Conservation (phyloP, 2,888 invertebrate genomes). For the Agonopterix heracliana region DNA sequence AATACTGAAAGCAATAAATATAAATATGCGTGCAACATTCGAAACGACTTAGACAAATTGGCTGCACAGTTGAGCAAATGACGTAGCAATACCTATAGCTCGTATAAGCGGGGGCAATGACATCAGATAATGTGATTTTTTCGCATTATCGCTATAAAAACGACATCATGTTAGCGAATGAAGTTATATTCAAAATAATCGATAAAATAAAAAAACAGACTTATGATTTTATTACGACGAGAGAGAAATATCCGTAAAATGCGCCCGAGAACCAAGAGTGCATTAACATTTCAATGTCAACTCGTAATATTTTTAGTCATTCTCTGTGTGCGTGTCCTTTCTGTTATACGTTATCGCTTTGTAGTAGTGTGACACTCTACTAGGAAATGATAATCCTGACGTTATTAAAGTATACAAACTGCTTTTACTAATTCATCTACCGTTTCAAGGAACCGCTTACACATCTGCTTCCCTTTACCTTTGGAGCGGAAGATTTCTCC, state of each 20-base stretch:
- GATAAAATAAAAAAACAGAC: conserved; percentile 38
- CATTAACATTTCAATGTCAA: conserved; percentile 76
- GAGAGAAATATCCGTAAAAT: conserved; percentile 57
- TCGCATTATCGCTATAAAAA: conserved; percentile 47
- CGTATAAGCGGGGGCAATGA: background rate
- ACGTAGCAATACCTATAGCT: too few species aligned
- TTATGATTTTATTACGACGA: conserved; percentile 33
- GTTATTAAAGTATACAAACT: too few species aligned
- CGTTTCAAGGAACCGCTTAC: background rate
- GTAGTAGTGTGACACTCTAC: conserved; percentile 35
- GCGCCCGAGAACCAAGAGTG: conserved; percentile 58
- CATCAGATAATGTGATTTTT: conserved; percentile 19
- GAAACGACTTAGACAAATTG: background rate
- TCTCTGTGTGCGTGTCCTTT: conserved; percentile 41
- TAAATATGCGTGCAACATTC: too few species aligned
- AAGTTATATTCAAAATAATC: conserved; percentile 59
- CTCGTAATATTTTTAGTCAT: conserved; percentile 73
- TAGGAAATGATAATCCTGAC: conserved; percentile 51
- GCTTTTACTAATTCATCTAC: too few species aligned
- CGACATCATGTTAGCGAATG: conserved; percentile 41
- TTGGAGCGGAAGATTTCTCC: too few species aligned
- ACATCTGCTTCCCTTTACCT: too few species aligned
- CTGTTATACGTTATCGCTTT: conserved; percentile 23
- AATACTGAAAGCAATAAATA: too few species aligned
- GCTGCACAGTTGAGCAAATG: background rate